Evolutionary conservation across 64 coral and sea anemone genomes (phyloP), one percentile per base, ranked within the genome.

Genomic region (Trachythela sp.): DNA sequence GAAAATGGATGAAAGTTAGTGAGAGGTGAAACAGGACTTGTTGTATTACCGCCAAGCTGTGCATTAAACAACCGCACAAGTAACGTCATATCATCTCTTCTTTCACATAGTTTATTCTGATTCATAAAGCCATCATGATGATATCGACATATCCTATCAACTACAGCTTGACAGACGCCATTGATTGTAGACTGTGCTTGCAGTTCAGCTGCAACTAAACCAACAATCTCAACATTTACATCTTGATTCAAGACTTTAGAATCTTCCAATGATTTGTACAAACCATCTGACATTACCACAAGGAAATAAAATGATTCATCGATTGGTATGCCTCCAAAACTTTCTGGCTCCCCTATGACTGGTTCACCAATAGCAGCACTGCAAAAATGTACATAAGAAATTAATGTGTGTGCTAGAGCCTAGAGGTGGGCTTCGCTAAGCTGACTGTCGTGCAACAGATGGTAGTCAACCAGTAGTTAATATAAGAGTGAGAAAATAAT

Each of bases 41-140:
- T 20, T 14, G 75, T 80, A 15, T 36, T 80, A 11, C 75, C 75
- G 8, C 75, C 89, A 52, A 99, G 77, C 48, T 92, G 89, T 54
- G 94, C 96, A 52, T 87, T 92, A 52, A 99, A 99, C 58, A 95
- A 83, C 18, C 96, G 80, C 48, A 99, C 85, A 8, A 99, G 77
- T 50, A 95, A 32, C 0, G 96, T 99, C 96, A 99, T 99, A 26
- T 99, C 96, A 54, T 99, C 96, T 95, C 96, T 99, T 33, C 90
- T 92, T 48, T 99, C 93, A 70, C 96, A 99, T 30, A 87, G 94
- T 35, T 10, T 36, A 33, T 90, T 48, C 85, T 99, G 93, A 49
- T 93, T 88, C 96, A 99, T 99, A 86, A 89, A 99, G 39, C 91
- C 85, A 64, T 99, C 96, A 48, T 95, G 96, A 64, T 99, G 96